Base-by-base conservation (phyloP, 2,888 invertebrate species). In the Caenorhabditis macrosperma region DNA sequence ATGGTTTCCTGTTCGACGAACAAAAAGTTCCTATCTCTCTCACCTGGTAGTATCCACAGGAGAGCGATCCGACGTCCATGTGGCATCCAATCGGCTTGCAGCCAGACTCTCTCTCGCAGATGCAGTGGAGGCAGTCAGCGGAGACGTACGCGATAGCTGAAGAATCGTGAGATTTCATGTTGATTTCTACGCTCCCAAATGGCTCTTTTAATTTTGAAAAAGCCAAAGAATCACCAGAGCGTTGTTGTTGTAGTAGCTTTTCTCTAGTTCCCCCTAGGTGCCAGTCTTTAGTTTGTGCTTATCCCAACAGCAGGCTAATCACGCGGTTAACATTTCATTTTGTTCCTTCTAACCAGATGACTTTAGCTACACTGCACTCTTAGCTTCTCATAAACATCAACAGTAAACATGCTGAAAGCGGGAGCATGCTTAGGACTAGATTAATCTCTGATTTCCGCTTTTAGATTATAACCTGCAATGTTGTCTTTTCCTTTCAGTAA, bases 11-110 rank as follows among this genome's bases (percentile, higher is more conserved):
- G 41, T 66, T 38, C 57, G 30, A 20, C 22, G 52, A 46, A 38
- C 57, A 57, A 35, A 28, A 57, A 20, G 17, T 35, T n/a, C 20
- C 22, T 7, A 7, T 33, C 33, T 33, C 17, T n/a, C 82, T 54
- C 35, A 81, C 83, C 67, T 86, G 87, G 71, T 84, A 87, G 77
- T 87, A 87, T 64, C 88, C 88, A 61, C 88, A 88, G 41, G 86
- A 86, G 20, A 88, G 85, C 22, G 86, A 86, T 78, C 87, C 87
- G 22, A 87, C 86, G 61, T 88, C 88, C 85, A 84, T 83, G 35
- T 82, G 68, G 69, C 88, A 88, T 52, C 87, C 88, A 54, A 87
- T 83, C 38, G 87, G 79, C 74, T 85, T 83, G 54, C 87, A 87
- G 72, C 86, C 85, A 2, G 87, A 87, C 52, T 87, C 87, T 38